Conservation (phyloP, 2,113 vertebrate species). For the Eclectus roratus region DNA sequence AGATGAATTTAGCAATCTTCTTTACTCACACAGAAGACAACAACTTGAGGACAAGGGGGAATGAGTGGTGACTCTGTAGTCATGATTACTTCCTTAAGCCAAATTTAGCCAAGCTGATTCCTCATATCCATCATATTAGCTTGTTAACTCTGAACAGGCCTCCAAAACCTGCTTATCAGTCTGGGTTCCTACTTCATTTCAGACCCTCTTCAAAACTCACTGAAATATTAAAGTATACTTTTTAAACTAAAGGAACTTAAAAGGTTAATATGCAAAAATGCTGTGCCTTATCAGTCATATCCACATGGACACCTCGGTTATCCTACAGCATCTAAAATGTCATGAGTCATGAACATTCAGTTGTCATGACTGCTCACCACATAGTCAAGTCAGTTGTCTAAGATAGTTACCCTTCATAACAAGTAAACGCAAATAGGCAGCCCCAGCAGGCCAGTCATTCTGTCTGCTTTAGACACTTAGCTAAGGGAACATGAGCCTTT, state of each 20-base stretch:
- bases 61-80: neutral
- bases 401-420: neutral
- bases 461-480: neutral
- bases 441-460: neutral
- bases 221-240: neutral
- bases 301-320: neutral
- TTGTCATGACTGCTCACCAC: neutral
- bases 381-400: neutral
- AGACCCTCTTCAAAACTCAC: neutral
- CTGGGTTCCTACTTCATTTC: neutral
- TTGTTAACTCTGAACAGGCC: neutral
- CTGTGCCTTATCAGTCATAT: neutral
- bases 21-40: neutral
- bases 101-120: neutral
- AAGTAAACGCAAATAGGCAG: neutral
- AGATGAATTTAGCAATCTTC: neutral
- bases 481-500: neutral
- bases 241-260: neutral
- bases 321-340: neutral
- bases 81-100: neutral
- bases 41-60: neutral
- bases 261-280: neutral
- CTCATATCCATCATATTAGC: neutral
- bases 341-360: fast-evolving
- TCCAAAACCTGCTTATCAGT: neutral